Conservation (phyloP, 2,113 vertebrate genomes). For the Azemiops feae region DNA sequence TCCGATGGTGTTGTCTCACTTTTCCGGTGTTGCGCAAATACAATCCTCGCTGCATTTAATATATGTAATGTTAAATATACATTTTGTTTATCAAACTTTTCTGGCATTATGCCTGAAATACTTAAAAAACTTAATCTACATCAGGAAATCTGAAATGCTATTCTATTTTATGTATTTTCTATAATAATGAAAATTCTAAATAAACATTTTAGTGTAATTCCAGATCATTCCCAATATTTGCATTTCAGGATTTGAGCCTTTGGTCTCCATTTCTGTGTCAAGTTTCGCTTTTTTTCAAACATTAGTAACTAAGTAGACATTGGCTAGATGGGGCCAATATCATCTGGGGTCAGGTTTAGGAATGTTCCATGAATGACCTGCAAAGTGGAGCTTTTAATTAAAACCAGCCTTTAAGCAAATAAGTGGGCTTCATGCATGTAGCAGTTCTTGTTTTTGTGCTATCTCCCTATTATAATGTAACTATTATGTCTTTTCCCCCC, state of each 20-base stretch:
- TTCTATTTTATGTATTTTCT: not conserved
- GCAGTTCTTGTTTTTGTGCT: not conserved
- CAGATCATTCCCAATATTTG: not conserved
- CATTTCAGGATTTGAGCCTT: not conserved
- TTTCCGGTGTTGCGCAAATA: no score
- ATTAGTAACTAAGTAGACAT: not conserved
- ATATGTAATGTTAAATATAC: no score
- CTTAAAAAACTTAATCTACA: not conserved
- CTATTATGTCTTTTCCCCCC: not conserved
- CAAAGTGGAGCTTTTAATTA: not conserved
- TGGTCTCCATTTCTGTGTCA: not conserved
- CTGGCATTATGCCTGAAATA: not conserved
- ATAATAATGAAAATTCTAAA: not conserved
- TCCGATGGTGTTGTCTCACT: no score
- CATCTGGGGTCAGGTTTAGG: not conserved
- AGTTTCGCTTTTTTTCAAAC: not conserved
- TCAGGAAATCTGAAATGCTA: not conserved
- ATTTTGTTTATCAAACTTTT: no score
- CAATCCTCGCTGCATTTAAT: no score
- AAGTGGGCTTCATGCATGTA: not conserved
- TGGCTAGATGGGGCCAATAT: not conserved
- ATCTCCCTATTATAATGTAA: not conserved
- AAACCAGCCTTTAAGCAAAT: not conserved
- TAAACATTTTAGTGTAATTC: not conserved
- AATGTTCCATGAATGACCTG: not conserved